These are phyloP conservation scores for Himalopsyche japonica DNA, from an alignment of 2,888 invertebrate species.

Conservation along the genomic window DNA sequence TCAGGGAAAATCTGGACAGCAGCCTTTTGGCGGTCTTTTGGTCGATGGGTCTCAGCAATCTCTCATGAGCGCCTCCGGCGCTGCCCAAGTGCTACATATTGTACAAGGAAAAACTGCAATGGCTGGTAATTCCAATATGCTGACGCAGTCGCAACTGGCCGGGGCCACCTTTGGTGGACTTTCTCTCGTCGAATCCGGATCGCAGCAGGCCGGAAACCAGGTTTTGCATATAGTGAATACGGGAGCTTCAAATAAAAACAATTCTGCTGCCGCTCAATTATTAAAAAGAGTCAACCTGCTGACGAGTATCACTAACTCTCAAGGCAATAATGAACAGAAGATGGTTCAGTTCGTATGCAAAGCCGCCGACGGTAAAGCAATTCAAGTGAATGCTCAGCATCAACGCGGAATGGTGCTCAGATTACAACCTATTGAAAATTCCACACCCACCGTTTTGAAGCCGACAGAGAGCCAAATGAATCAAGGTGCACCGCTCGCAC, in stretches of 20 bases:
- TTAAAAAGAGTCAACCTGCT: constrained; percentile 58
- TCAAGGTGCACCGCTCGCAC: constrained; percentile 36
- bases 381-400: constrained; percentile 60
- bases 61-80: constrained; percentile 51
- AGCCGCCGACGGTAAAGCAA: constrained; percentile 63
- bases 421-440: constrained; percentile 54
- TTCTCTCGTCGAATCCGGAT: constrained; percentile 53
- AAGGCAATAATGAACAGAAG: constrained; percentile 58
- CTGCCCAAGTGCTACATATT: constrained; percentile 55
- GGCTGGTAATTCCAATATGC: constrained; percentile 43
- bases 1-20: constrained; percentile 49
- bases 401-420: constrained; percentile 60
- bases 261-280: constrained; percentile 48
- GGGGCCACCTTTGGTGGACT: constrained; percentile 52
- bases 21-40: constrained; percentile 51
- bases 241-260: constrained; percentile 51
- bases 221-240: constrained; percentile 58
- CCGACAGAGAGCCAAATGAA: constrained; percentile 31
- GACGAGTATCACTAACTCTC: constrained; percentile 55
- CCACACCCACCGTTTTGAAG: constrained; percentile 42
- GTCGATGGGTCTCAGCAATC: constrained; percentile 54
- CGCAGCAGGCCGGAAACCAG: constrained; percentile 56
- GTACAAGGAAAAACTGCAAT: constrained; percentile 53
- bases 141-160: constrained; percentile 45
- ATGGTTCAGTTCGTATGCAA: constrained; percentile 68